A percentile compares a stretch with the other conserved stretches of the same genome.
Conservation (phyloP, 2,888 invertebrate species). For the Parthenolecanium corni region DNA sequence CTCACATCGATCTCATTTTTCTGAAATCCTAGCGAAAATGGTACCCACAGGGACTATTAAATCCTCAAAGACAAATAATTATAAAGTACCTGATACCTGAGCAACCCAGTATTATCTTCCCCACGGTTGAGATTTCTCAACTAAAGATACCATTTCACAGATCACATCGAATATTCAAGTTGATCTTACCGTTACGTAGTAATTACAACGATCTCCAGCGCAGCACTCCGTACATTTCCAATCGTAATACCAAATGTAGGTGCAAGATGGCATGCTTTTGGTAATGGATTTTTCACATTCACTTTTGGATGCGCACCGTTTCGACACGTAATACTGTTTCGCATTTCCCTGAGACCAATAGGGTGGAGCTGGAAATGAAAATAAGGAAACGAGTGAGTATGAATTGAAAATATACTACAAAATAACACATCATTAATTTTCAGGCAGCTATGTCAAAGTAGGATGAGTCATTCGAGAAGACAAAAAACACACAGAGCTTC, state of each 20-base stretch:
- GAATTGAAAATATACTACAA: not conserved
- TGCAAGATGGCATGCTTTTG: constrained; percentile 63
- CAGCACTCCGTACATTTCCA: constrained; percentile 96
- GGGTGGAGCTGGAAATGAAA: constrained; percentile 53
- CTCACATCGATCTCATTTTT: not conserved
- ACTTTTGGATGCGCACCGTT: constrained; percentile 70
- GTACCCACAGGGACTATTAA: not conserved
- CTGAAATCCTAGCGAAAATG: not conserved
- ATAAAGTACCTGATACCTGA: too few relatives aligned
- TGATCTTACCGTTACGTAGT: constrained; percentile 75
- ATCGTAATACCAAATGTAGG: constrained; percentile 89
- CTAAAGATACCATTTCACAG: too few relatives aligned
- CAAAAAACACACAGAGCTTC: constrained; percentile 15
- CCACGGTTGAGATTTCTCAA: too few relatives aligned
- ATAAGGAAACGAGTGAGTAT: not conserved
- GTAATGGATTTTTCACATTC: constrained; percentile 62
- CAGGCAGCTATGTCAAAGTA: not conserved
- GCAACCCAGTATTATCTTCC: too few relatives aligned
- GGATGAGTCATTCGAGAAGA: not conserved
- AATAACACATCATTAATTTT: not conserved
- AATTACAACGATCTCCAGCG: constrained; percentile 89
- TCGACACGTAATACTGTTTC: constrained; percentile 87
- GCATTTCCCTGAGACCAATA: constrained; percentile 88
- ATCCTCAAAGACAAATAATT: not conserved
- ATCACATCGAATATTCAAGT: too few relatives aligned